Conservation (phyloP, 2,888 invertebrate genomes). For the Drosophila leonis region DNA sequence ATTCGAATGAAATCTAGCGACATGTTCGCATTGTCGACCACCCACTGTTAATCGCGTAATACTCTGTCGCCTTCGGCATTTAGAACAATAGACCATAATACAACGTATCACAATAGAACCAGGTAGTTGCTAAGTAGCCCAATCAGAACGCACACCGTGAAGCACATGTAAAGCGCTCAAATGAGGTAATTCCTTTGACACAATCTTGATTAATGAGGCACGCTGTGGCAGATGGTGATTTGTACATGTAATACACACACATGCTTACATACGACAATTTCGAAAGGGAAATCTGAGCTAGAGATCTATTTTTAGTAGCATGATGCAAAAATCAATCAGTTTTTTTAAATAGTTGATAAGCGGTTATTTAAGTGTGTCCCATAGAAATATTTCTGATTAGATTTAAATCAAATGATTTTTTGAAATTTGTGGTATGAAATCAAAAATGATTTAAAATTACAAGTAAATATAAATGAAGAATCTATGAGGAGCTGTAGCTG, state of each 20-base stretch:
- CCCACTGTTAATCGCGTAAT: slow-evolving; percentile 31
- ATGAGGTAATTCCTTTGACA: slow-evolving; percentile 71
- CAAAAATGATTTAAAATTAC: not conserved
- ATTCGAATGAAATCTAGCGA: not conserved
- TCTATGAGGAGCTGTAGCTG: not conserved
- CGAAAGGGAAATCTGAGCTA: slow-evolving; percentile 38
- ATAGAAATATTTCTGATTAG: slow-evolving; percentile 23
- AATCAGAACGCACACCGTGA: slow-evolving; percentile 37
- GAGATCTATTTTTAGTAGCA: slow-evolving; percentile 20
- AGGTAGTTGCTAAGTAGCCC: slow-evolving; percentile 19
- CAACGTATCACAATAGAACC: slow-evolving; percentile 17
- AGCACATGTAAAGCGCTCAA: slow-evolving; percentile 43
- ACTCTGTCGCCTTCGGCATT: slow-evolving; percentile 24
- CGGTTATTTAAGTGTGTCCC: not conserved
- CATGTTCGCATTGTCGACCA: not conserved
- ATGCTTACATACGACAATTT: slow-evolving; percentile 9
- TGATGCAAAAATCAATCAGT: slow-evolving; percentile 17
- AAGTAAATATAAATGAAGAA: not conserved
- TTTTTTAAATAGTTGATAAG: slow-evolving; percentile 21
- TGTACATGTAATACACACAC: slow-evolving; percentile 19
- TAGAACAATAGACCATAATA: slow-evolving; percentile 41
- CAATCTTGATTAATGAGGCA: slow-evolving; percentile 73
- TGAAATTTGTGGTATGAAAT: not conserved
- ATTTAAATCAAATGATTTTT: slow-evolving; percentile 6
- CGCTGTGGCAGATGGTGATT: slow-evolving; percentile 11